These are phyloP conservation scores for Podiceps cristatus DNA, from an alignment of 2,113 vertebrate genomes.

Conservation along the genomic window DNA sequence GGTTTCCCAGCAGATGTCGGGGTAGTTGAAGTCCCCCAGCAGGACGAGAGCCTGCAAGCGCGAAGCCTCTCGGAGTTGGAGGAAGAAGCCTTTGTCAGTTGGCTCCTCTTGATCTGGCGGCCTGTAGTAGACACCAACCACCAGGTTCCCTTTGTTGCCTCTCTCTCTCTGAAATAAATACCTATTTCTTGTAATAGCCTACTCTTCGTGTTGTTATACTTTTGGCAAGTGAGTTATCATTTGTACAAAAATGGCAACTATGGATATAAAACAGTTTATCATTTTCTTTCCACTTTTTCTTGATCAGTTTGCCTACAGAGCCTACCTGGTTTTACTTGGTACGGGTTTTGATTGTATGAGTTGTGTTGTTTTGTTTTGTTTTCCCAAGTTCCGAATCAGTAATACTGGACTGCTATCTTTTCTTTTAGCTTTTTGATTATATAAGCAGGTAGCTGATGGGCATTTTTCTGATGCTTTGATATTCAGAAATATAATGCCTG, in stretches of 20 bases:
- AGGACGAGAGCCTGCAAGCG: no score
- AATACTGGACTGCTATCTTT: not conserved
- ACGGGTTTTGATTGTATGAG: not conserved
- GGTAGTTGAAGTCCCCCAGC: no score
- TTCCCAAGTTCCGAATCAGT: not conserved
- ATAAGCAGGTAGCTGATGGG: not conserved
- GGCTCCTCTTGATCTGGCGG: no score
- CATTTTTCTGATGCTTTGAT: not conserved
- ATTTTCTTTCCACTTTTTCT: not conserved
- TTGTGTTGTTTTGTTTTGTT: not conserved
- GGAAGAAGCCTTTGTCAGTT: no score
- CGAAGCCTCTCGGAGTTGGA: no score
- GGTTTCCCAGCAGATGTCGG: no score
- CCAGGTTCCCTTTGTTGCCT: no score
- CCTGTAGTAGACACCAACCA: no score
- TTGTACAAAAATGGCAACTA: not conserved
- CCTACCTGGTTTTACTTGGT: not conserved
- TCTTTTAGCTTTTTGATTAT: not conserved
- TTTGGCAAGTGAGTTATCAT: not conserved
- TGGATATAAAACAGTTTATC: not conserved
- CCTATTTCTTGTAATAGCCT: not conserved
- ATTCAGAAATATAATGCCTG: fast-evolving
- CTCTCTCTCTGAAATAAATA: not conserved
- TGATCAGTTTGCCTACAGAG: not conserved
- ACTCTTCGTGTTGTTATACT: not conserved